Evolutionary conservation across 2,797 vertebrate species (phyloP).

Genomic region (Pelodytes ibericus): DNA sequence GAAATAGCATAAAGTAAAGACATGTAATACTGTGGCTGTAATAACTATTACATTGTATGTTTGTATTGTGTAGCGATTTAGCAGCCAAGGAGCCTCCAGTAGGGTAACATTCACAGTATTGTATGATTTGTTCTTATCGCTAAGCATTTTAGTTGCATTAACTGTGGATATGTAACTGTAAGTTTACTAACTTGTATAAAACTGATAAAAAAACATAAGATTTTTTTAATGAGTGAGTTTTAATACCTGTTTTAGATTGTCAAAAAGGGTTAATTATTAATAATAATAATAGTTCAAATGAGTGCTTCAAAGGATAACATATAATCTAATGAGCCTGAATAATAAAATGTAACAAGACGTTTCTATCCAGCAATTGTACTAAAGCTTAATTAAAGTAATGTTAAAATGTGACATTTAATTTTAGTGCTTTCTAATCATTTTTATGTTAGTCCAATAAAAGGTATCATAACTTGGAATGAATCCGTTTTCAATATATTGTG

Average conservation of each 20-base stretch:
- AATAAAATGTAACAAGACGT: conserved; percentile 38
- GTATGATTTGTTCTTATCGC: too few relatives aligned
- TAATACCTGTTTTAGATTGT: conserved; percentile 17
- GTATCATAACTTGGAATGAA: conserved; percentile 43
- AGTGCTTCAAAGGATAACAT: conserved; percentile 35
- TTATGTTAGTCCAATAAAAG: conserved; percentile 52
- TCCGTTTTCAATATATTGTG: conserved; percentile 38
- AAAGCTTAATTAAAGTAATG: conserved; percentile 49
- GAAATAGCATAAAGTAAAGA: too few relatives aligned
- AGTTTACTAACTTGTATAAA: too few relatives aligned
- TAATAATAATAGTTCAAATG: conserved; percentile 38
- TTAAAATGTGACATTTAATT: conserved; percentile 55
- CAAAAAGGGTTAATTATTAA: conserved; percentile 31
- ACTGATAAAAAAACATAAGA: too few relatives aligned
- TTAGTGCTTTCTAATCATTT: conserved; percentile 54
- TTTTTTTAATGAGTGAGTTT: too few relatives aligned
- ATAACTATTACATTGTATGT: too few relatives aligned
- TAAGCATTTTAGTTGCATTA: too few relatives aligned
- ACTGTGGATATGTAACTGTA: too few relatives aligned
- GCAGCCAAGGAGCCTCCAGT: too few relatives aligned
- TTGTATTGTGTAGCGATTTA: too few relatives aligned
- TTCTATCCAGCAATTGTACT: conserved; percentile 35
- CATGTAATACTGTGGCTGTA: too few relatives aligned
- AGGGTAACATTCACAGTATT: too few relatives aligned
- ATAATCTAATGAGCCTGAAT: conserved; percentile 43